Conservation (phyloP, 2,888 invertebrate genomes). For the Drosophila anceps region DNA sequence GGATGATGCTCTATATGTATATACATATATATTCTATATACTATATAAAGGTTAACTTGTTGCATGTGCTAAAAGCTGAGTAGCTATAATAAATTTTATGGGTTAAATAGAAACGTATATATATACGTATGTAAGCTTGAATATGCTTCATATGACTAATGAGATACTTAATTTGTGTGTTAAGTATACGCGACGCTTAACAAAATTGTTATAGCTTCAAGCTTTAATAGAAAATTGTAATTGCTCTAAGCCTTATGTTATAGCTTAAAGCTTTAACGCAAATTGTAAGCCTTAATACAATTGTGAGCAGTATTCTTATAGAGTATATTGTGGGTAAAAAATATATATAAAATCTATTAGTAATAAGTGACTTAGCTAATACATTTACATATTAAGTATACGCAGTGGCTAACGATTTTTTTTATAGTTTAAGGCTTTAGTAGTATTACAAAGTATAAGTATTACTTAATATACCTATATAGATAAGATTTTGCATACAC, state of each 20-base stretch:
- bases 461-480: neutral
- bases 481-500: neutral
- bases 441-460: too few relatives aligned
- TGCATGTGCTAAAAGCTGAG: neutral
- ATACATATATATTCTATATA: neutral
- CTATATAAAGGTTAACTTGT: slow-evolving; percentile 36
- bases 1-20: neutral
- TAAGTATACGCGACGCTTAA: neutral
- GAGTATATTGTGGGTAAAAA: neutral
- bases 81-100: slow-evolving; percentile 4
- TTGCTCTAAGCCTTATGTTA: neutral
- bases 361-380: slow-evolving; percentile 16
- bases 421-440: neutral
- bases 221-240: neutral
- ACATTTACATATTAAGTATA: slow-evolving; percentile 46
- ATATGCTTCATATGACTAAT: slow-evolving; percentile 1
- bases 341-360: neutral
- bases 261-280: neutral
- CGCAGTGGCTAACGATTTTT: neutral
- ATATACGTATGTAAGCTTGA: neutral
- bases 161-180: neutral
- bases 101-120: neutral
- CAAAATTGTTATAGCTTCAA: neutral
- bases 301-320: neutral
- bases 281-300: neutral